Evolutionary conservation across 2,797 vertebrate genomes (phyloP).

Genomic region (Selene dorsalis): DNA sequence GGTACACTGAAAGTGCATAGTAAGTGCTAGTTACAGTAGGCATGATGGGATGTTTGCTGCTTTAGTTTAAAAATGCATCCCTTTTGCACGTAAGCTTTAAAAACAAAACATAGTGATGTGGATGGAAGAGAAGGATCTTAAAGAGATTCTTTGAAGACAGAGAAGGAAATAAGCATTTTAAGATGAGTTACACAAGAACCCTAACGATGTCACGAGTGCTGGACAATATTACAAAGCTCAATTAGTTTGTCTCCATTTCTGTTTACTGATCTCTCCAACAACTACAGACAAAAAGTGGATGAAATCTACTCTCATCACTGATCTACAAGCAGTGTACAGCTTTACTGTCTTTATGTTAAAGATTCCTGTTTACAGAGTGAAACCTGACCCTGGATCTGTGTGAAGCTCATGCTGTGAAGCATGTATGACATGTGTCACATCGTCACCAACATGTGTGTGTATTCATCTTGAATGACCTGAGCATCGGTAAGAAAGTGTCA

Average conservation of each 20-base stretch:
- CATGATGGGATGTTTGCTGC: too few species aligned
- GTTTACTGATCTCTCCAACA: slow-evolving; percentile 9
- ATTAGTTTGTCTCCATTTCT: neutral
- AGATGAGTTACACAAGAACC: neutral
- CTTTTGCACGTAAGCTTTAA: neutral
- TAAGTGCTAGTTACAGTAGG: too few species aligned
- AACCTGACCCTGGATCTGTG: slow-evolving; percentile 40
- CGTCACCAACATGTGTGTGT: slow-evolving; percentile 33
- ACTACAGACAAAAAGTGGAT: slow-evolving; percentile 8
- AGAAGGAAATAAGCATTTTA: neutral
- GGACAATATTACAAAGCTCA: slow-evolving; percentile 6
- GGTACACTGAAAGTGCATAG: too few species aligned
- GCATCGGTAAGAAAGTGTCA: slow-evolving; percentile 52
- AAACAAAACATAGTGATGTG: neutral
- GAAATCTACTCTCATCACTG: slow-evolving; percentile 27
- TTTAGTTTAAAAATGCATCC: neutral
- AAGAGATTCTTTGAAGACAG: too few species aligned
- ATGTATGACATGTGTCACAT: slow-evolving; percentile 47
- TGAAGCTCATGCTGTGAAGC: slow-evolving; percentile 5
- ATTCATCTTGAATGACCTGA: slow-evolving; percentile 55
- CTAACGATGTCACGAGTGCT: neutral
- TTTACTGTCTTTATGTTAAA: slow-evolving; percentile 17
- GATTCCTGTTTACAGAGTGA: slow-evolving; percentile 31
- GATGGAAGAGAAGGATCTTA: neutral
- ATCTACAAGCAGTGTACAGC: slow-evolving; percentile 20